Percentiles rank a stretch among this genome's conserved stretches.
phyloP scores from a whole-genome alignment of 2,888 invertebrate species.

The Iselma pallidipennis region DNA sequence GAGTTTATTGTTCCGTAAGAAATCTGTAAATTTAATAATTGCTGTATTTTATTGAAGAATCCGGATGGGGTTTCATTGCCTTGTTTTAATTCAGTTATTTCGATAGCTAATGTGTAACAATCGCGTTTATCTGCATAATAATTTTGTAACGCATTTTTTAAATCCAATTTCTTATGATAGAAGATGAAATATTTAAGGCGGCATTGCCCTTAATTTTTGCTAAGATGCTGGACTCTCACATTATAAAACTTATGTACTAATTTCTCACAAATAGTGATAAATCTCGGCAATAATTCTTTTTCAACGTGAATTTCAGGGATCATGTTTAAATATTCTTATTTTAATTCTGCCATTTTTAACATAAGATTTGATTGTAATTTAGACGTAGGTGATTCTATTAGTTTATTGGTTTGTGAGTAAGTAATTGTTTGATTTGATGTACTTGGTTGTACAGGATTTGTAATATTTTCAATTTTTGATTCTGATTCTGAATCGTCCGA shows the following conservation, averaged over 20 bases:
- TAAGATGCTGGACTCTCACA: slow-evolving; percentile 8
- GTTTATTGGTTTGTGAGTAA: too few species aligned
- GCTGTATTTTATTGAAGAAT: slow-evolving; percentile 20
- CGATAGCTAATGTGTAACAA: slow-evolving; percentile 19
- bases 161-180: slow-evolving; percentile 16
- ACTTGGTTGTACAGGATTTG: too few species aligned
- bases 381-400: too few species aligned
- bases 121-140: slow-evolving; percentile 24
- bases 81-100: slow-evolving; percentile 24
- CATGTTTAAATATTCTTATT: slow-evolving; percentile 16
- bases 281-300: slow-evolving; percentile 13
- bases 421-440: too few species aligned
- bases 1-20: slow-evolving; percentile 4
- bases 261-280: slow-evolving; percentile 20
- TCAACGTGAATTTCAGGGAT: slow-evolving; percentile 9
- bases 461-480: too few species aligned
- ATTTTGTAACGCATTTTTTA: slow-evolving; percentile 21
- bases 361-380: neutral
- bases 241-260: slow-evolving; percentile 17
- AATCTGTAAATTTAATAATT: slow-evolving; percentile 15
- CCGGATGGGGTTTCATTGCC: slow-evolving; percentile 22
- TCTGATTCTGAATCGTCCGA: too few species aligned
- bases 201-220: slow-evolving; percentile 23
- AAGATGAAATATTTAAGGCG: slow-evolving; percentile 18
- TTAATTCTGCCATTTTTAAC: slow-evolving; percentile 2